Evolutionary conservation across 2,113 vertebrate genomes (phyloP).

Genomic region (Cygnus buccinator): DNA sequence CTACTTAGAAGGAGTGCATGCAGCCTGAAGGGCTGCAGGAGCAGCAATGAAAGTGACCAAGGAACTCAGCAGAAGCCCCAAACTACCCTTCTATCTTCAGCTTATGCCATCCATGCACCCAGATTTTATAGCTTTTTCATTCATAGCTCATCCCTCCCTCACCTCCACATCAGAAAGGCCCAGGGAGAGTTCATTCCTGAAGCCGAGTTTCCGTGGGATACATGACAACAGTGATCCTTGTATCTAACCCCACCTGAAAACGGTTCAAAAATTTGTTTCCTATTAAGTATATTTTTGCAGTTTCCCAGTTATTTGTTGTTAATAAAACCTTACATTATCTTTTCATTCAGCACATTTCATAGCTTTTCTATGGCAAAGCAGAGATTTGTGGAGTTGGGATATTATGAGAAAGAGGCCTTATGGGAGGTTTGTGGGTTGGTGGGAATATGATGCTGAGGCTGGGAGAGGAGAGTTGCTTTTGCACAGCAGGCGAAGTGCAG

Average conservation of each 20-base stretch:
- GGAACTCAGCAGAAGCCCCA: neutral
- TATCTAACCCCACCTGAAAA: neutral
- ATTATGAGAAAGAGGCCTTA: neutral
- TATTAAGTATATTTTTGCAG: neutral
- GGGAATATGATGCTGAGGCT: neutral
- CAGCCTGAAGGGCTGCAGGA: neutral
- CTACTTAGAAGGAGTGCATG: neutral
- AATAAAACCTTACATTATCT: conserved; percentile 18
- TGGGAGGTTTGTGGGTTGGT: neutral
- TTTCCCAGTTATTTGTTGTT: neutral
- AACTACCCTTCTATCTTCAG: neutral
- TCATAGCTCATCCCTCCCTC: neutral
- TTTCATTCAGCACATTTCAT: conserved; percentile 14
- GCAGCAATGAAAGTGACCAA: neutral
- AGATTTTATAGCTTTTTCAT: neutral
- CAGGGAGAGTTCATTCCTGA: neutral
- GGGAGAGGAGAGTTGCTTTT: neutral
- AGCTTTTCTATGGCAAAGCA: neutral
- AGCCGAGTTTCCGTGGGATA: neutral
- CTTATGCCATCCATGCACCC: neutral
- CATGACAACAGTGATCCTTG: neutral
- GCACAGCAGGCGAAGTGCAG: neutral
- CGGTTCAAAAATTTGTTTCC: neutral
- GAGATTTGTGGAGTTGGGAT: neutral
- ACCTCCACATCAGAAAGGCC: neutral